Percentiles rank a stretch among this genome's conserved stretches.
Conservation (phyloP, 2,797 vertebrate genomes). For the Spinus olivaceus region DNA sequence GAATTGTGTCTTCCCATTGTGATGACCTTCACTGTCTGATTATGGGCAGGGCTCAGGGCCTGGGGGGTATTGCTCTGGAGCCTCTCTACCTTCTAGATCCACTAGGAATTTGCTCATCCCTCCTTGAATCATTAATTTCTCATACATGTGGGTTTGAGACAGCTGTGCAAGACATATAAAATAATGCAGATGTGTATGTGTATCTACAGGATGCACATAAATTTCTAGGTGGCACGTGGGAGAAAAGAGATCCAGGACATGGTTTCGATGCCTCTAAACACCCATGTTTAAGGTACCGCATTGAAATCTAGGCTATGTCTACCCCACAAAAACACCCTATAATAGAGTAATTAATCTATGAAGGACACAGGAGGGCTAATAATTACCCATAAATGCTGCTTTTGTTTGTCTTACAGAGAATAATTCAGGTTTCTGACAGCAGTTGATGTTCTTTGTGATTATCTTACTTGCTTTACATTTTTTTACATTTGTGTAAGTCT, state of each 20-base stretch:
- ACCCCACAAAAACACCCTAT: fast-evolving
- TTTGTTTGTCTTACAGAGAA: background rate
- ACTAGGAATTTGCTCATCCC: background rate
- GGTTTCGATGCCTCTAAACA: background rate
- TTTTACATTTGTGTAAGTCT: background rate
- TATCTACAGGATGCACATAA: background rate
- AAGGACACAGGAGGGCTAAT: background rate
- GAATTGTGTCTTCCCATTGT: background rate
- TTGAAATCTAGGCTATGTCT: background rate
- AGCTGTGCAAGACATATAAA: background rate
- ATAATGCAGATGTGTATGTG: background rate
- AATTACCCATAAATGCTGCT: background rate
- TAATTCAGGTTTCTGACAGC: background rate
- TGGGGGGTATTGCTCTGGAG: background rate
- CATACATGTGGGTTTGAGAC: background rate
- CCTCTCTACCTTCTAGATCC: background rate
- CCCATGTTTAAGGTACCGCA: background rate
- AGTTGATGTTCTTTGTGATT: background rate
- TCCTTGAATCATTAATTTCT: background rate
- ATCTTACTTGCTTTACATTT: background rate
- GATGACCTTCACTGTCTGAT: background rate
- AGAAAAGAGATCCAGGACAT: background rate
- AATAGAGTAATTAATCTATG: background rate
- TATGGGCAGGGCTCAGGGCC: background rate
- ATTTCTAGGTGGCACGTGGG: background rate